Evolutionary conservation across 2,113 vertebrate species (phyloP).

Genomic region (Spheniscus mendiculus): DNA sequence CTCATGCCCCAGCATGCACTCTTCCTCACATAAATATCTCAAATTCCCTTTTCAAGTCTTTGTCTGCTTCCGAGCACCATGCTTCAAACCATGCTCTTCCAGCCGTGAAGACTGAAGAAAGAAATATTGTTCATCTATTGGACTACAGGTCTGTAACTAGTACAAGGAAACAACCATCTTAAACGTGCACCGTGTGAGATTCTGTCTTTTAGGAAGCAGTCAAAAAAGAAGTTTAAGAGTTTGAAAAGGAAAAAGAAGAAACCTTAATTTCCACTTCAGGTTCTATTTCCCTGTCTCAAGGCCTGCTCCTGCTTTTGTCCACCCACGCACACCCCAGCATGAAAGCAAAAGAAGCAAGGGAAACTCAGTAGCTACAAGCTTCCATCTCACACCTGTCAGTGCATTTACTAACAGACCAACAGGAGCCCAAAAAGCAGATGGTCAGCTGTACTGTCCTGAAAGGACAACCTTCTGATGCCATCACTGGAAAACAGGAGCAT

Average conservation of each 20-base stretch:
- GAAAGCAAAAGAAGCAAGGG: background rate
- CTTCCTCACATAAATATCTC: background rate
- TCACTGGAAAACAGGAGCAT: background rate
- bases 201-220: background rate
- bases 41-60: background rate
- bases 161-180: background rate
- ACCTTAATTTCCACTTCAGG: background rate
- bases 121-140: background rate
- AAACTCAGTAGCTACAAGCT: background rate
- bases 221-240: background rate
- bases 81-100: background rate
- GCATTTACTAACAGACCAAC: background rate
- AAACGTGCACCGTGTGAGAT: background rate
- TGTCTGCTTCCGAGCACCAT: background rate
- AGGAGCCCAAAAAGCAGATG: background rate
- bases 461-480: background rate
- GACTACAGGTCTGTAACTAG: background rate
- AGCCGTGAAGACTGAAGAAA: accelerated
- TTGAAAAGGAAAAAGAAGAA: background rate
- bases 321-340: background rate
- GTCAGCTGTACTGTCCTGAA: background rate
- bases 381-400: background rate
- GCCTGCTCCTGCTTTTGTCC: background rate
- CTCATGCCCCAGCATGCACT: background rate
- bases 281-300: background rate